Evolutionary conservation across 2,797 vertebrate genomes (phyloP).

Genomic region (Gymnoscopelus braueri): DNA sequence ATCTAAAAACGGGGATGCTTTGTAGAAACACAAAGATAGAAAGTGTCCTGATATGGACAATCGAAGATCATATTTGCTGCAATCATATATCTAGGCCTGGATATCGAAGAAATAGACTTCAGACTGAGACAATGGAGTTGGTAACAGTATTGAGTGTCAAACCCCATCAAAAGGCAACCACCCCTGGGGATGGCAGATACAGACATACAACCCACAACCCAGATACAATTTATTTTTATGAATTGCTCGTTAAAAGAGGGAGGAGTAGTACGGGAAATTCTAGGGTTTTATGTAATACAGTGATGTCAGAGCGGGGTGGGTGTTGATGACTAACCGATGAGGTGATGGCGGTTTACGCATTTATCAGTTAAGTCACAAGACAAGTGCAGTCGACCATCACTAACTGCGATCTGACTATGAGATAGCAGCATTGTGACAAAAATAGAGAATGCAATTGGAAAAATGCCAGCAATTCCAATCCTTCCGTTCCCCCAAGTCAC

Average conservation of each 20-base stretch:
- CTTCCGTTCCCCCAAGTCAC: conserved; percentile 31
- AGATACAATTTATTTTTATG: neutral
- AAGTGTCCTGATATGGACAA: too few species aligned
- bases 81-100: neutral
- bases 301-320: too few species aligned
- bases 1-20: neutral
- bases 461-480: conserved; percentile 38
- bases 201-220: neutral
- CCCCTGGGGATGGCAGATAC: neutral
- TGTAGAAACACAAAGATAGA: neutral
- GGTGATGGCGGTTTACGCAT: too few species aligned
- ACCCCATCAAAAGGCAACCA: conserved; percentile 16
- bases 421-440: conserved; percentile 12
- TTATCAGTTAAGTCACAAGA: too few species aligned
- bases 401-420: conserved; percentile 18
- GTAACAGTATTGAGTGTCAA: neutral
- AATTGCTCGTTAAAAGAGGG: neutral
- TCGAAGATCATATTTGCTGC: too few species aligned
- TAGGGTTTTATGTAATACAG: neutral
- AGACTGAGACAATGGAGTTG: conserved; percentile 1
- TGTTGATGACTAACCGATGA: too few species aligned
- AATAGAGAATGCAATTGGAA: neutral
- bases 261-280: neutral
- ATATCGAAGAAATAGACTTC: neutral
- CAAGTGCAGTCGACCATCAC: neutral